Evolutionary conservation across 2,888 invertebrate genomes (phyloP).

Genomic region (Pharmacophagus antenor): DNA sequence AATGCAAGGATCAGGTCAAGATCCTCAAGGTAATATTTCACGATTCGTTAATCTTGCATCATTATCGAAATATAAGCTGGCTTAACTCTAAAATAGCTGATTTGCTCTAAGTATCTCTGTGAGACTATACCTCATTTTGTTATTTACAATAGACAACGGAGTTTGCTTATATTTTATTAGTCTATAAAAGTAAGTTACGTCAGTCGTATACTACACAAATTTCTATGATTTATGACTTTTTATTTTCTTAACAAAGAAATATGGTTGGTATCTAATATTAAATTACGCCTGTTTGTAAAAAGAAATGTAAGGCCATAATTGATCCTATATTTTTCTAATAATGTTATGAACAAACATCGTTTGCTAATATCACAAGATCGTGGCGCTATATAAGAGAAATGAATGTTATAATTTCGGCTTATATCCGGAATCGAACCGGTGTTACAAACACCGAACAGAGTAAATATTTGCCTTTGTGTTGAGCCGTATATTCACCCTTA

Average conservation of each 20-base stretch:
- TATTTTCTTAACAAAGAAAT: too few relatives aligned
- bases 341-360: background rate
- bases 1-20: constrained; percentile 23
- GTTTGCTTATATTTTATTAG: too few relatives aligned
- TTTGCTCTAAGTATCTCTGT: too few relatives aligned
- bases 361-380: background rate
- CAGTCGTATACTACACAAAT: too few relatives aligned
- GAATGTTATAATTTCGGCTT: constrained; percentile 24
- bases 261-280: too few relatives aligned
- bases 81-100: background rate
- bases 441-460: constrained; percentile 8
- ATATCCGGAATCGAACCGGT: constrained; percentile 16
- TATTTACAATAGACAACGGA: too few relatives aligned
- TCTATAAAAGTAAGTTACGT: too few relatives aligned
- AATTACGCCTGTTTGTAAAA: too few relatives aligned
- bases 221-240: too few relatives aligned
- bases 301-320: too few relatives aligned
- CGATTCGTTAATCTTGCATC: background rate
- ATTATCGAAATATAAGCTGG: background rate
- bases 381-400: constrained; percentile 4
- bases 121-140: too few relatives aligned
- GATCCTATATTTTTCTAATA: background rate
- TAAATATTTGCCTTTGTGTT: constrained; percentile 24
- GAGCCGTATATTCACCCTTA: constrained; percentile 7
- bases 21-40: constrained; percentile 13